Conservation (phyloP, 2,888 invertebrate genomes). For the Caenorhabditis angaria region DNA sequence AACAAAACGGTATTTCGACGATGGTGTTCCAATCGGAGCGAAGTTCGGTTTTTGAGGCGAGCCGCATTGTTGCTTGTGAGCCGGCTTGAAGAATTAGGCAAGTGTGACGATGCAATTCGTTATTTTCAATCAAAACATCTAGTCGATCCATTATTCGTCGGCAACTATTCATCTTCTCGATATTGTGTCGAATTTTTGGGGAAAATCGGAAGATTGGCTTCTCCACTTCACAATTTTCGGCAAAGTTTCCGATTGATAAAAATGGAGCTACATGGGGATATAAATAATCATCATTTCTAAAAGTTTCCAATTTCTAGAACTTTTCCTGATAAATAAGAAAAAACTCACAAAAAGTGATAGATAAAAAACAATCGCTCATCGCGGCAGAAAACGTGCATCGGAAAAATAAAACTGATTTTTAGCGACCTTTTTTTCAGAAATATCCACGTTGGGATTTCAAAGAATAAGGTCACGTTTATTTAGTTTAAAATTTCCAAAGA, state of each 20-base stretch:
- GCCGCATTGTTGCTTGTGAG: conserved; percentile 39
- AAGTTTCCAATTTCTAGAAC: neutral
- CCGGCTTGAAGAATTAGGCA: conserved; percentile 43
- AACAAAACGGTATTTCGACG: conserved; percentile 43
- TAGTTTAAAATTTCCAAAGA: too few relatives aligned
- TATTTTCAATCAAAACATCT: conserved; percentile 25
- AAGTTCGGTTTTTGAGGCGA: conserved; percentile 23
- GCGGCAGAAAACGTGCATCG: neutral
- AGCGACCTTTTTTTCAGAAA: too few relatives aligned
- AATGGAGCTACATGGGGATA: conserved; percentile 36
- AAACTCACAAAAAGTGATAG: neutral
- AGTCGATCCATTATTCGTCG: conserved; percentile 13
- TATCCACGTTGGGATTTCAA: too few relatives aligned
- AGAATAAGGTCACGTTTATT: too few relatives aligned
- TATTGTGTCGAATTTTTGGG: conserved; percentile 13
- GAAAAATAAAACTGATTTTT: conserved; percentile 1
- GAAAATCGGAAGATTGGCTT: conserved; percentile 25
- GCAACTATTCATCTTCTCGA: conserved; percentile 14
- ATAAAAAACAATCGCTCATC: neutral
- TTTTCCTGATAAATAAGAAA: neutral
- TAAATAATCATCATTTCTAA: neutral
- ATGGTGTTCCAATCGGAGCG: conserved; percentile 29
- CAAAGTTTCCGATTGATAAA: conserved; percentile 21
- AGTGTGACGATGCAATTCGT: conserved; percentile 27
- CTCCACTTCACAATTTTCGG: conserved; percentile 15